Evolutionary conservation across 1,140 invertebrate species (phyloP).

Genomic region (Apis laboriosa): DNA sequence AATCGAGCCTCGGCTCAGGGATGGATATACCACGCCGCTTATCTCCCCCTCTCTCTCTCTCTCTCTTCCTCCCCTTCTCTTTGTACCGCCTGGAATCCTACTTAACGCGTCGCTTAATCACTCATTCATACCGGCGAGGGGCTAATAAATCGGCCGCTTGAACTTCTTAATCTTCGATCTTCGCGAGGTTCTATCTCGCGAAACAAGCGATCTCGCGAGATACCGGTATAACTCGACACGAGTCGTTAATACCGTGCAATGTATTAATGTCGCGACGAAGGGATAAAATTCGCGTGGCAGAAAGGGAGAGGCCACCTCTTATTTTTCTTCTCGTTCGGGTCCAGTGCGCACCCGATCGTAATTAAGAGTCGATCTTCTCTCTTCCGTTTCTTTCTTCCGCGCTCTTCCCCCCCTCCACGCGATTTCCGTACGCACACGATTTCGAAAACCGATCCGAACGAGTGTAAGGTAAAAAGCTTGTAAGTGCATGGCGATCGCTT

Average conservation of each 20-base stretch:
- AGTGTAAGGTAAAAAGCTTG: conserved; percentile 38
- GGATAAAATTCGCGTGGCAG: conserved; percentile 56
- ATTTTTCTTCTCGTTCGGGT: conserved; percentile 56
- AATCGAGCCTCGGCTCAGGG: neutral
- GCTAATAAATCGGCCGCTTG: conserved; percentile 1
- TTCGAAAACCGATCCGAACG: conserved; percentile 40
- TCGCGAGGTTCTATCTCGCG: neutral
- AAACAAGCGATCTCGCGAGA: conserved; percentile 20
- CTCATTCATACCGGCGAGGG: neutral
- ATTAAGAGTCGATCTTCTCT: conserved; percentile 56
- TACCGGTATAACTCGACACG: conserved; percentile 21
- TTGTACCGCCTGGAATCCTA: neutral
- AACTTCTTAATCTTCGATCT: conserved; percentile 33
- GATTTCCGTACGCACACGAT: conserved; percentile 3
- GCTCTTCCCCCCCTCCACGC: neutral
- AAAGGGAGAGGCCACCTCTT: conserved; percentile 43
- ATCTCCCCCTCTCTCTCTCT: too few relatives aligned
- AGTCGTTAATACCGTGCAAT: conserved; percentile 30
- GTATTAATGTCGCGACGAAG: conserved; percentile 9
- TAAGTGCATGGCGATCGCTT: conserved; percentile 41
- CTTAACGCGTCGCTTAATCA: conserved; percentile 8
- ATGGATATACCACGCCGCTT: neutral
- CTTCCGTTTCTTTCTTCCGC: neutral
- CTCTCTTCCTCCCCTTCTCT: too few relatives aligned
- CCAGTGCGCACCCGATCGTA: conserved; percentile 56